A percentile compares a stretch with the other conserved stretches of the same genome.
Conservation (phyloP, 2,797 vertebrate genomes). For the Microchirus variegatus region DNA sequence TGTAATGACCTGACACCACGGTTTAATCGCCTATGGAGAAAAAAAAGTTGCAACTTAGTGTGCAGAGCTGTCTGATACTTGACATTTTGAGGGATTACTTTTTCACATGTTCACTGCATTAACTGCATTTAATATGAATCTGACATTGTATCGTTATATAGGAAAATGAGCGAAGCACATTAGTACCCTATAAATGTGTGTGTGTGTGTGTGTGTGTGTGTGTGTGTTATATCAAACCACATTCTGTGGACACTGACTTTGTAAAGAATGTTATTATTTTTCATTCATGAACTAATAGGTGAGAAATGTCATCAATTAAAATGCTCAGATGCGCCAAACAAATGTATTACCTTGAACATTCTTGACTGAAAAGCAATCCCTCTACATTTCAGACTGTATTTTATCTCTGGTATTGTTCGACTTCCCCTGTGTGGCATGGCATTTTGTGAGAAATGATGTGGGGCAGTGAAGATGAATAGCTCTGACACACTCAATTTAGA, state of each 20-base stretch:
- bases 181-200: no score
- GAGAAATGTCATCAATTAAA: conserved; percentile 39
- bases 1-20: background rate
- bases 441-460: conserved; percentile 53
- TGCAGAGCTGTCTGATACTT: background rate
- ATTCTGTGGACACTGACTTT: no score
- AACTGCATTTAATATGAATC: no score
- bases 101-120: background rate
- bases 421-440: conserved; percentile 61
- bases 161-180: background rate
- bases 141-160: background rate
- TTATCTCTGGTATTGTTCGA: conserved; percentile 63
- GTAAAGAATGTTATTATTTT: conserved; percentile 7
- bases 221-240: no score
- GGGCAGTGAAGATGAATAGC: conserved; percentile 65
- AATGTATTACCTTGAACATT: conserved; percentile 34
- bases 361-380: conserved; percentile 30
- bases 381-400: conserved; percentile 52
- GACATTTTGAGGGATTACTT: background rate
- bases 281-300: conserved; percentile 16
- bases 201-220: no score
- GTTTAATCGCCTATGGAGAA: background rate
- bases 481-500: conserved; percentile 66
- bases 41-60: no score
- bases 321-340: conserved; percentile 35